A percentile compares a stretch with the other conserved stretches of the same genome.
phyloP scores from a whole-genome alignment of 35 echinoderm and acorn worm genomes.

The Apostichopus californicus region DNA sequence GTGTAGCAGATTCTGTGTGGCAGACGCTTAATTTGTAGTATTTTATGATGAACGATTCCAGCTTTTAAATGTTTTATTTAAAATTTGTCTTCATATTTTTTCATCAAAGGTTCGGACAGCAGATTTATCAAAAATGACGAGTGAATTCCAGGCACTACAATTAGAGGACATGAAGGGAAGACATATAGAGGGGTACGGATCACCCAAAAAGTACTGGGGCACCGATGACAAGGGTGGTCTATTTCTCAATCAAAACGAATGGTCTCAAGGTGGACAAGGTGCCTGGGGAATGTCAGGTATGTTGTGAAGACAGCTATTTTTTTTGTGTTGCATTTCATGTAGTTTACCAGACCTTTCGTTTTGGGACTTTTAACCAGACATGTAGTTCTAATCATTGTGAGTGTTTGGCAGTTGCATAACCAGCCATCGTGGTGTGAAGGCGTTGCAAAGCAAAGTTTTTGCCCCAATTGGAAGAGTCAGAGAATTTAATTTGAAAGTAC shows the following conservation, averaged over 20 bases:
- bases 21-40: no score
- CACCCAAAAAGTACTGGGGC: slow-evolving; percentile 48
- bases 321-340: no score
- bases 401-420: no score
- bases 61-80: background rate
- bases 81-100: background rate
- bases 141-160: slow-evolving; percentile 77
- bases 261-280: slow-evolving; percentile 19
- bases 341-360: no score
- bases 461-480: no score
- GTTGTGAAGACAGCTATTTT: background rate
- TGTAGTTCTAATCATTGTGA: no score
- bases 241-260: slow-evolving; percentile 47
- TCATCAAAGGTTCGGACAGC: slow-evolving; percentile 67
- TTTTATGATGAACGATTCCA: no score
- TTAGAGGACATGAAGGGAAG: slow-evolving; percentile 49
- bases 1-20: background rate
- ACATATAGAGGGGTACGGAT: slow-evolving; percentile 19
- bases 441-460: no score
- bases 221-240: slow-evolving; percentile 20
- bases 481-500: no score
- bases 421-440: no score
- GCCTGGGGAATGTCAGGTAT: slow-evolving; percentile 52
- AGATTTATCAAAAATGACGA: slow-evolving; percentile 77
- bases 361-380: no score